phyloP scores from a whole-genome alignment of 2,888 invertebrate genomes.

The Ommatoiulus sabulosus region DNA sequence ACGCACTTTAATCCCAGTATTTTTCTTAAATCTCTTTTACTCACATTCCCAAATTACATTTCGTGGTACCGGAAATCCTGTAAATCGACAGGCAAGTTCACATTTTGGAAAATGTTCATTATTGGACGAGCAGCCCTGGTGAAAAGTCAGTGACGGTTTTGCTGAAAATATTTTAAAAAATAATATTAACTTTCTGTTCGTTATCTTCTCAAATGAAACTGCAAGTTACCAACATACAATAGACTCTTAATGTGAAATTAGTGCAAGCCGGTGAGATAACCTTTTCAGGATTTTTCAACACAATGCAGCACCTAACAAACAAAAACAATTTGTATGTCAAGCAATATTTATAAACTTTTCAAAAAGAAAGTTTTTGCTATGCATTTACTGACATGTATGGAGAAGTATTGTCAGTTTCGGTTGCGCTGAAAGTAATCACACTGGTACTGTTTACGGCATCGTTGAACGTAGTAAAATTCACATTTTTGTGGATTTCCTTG shows the following conservation, averaged over 20 bases:
- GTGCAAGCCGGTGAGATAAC: slow-evolving; percentile 12
- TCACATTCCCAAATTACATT: slow-evolving; percentile 31
- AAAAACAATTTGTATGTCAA: background rate
- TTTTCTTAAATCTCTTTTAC: background rate
- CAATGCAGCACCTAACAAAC: background rate
- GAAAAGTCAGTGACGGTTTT: background rate
- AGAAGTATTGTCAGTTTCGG: background rate
- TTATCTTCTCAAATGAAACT: background rate
- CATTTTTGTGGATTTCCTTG: slow-evolving; percentile 1
- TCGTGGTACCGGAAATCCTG: background rate
- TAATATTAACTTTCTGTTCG: background rate
- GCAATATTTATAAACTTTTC: background rate
- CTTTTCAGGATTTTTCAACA: slow-evolving; percentile 31
- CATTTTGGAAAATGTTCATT: slow-evolving; percentile 28
- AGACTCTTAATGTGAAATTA: background rate
- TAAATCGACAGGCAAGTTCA: slow-evolving; percentile 4
- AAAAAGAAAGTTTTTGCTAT: background rate
- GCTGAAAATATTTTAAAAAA: background rate
- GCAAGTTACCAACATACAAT: background rate
- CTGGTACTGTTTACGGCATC: background rate
- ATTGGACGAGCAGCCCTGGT: background rate
- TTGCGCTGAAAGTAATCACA: background rate
- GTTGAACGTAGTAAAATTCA: background rate
- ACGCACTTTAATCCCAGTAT: too few relatives aligned
- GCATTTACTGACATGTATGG: background rate